Evolutionary conservation across 2,797 vertebrate species (phyloP), one percentile per base, ranked within the genome.

Genomic region (Pseudotriccus pelzelni): DNA sequence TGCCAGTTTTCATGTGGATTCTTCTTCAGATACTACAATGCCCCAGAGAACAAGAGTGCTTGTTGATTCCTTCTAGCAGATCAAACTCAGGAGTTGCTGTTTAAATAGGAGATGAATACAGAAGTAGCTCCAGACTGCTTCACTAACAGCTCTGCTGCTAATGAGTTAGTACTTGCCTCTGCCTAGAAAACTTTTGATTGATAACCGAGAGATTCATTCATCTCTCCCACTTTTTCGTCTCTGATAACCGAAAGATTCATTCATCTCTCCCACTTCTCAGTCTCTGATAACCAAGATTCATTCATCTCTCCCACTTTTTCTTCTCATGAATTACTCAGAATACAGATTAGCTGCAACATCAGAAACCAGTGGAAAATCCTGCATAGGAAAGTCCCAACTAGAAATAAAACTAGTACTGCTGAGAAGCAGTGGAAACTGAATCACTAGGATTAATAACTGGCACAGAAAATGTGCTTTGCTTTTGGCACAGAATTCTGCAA

Each of bases 251-350:
- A 69, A 50, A 91, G 36, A 91, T 82, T 78, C 73, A 83, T 92
- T 92, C 77, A 78, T 46, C 66, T 94, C 89, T 75, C 83, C 63
- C 69, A 82, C 66, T 53, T 89, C 84, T 84, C 50, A 23, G 5
- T 77, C 73, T 85, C 55, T 68, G 67, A 62, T 92, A 76, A 77
- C 52, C 0, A 3, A 67, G 70, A 83, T 49, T 79, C 85, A 94
- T 91, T 92, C 86, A 88, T 41, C 73, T 90, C 91, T 75, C 91
- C 91, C 84, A 95, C 89, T 72, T 92, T 89, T 81, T 49, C 72
- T 69, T 60, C 41, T 77, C 37, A 14, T 73, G 59, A 94, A 90
- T 84, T 93, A 89, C 78, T 78, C 68, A 34, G 52, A 95, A 93
- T 46, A 94, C 39, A 93, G 69, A 95, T 73, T 36, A 90, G 74